These are phyloP conservation scores for Sarcoramphus papa DNA, from an alignment of 2,797 vertebrate species.

Conservation along the genomic window DNA sequence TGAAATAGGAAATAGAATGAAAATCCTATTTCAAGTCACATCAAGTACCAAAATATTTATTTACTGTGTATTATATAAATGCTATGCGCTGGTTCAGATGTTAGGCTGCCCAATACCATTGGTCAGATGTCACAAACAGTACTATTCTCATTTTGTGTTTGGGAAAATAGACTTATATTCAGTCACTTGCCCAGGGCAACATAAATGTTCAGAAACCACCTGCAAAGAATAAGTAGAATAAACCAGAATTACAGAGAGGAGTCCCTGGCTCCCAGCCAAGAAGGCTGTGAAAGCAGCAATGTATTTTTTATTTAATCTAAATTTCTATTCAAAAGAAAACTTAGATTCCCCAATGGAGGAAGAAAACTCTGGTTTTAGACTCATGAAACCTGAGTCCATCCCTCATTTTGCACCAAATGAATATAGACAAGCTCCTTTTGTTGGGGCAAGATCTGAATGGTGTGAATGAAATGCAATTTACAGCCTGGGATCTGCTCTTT, in stretches of 20 bases:
- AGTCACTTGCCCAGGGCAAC: background rate
- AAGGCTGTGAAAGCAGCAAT: slow-evolving; percentile 29
- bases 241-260: background rate
- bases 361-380: slow-evolving; percentile 19
- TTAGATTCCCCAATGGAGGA: slow-evolving; percentile 46
- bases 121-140: background rate
- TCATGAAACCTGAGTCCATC: slow-evolving; percentile 34
- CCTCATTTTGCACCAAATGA: slow-evolving; percentile 50
- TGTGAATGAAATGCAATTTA: slow-evolving; percentile 53
- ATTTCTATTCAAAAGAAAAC: slow-evolving; percentile 52
- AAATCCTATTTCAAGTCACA: background rate
- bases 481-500: slow-evolving; percentile 41
- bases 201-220: slow-evolving; percentile 21
- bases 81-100: background rate
- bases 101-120: background rate
- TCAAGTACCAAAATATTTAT: background rate
- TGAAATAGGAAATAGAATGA: background rate
- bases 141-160: background rate
- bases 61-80: background rate
- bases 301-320: slow-evolving; percentile 54
- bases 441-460: background rate
- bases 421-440: slow-evolving; percentile 36
- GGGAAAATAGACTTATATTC: background rate
- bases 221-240: slow-evolving; percentile 45
- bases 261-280: slow-evolving; percentile 1